A percentile compares a stretch with the other conserved stretches of the same genome.
Evolutionary conservation across 2,113 vertebrate species (phyloP).

Genomic region (Fulmarus glacialis): DNA sequence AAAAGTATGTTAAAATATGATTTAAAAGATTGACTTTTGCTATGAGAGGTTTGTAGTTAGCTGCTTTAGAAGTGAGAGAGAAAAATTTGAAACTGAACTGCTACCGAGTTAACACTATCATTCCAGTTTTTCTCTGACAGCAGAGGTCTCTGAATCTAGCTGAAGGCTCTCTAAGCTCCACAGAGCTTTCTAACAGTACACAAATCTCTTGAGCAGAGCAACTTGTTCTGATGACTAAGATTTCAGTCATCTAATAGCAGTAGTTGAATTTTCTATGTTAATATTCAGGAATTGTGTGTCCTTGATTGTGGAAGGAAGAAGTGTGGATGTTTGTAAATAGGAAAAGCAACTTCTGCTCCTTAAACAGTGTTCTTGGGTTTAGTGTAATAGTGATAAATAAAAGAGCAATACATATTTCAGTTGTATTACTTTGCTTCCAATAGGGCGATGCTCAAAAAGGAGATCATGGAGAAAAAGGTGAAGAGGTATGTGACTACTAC

Average conservation of each 20-base stretch:
- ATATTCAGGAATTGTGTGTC: neutral
- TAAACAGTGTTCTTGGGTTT: neutral
- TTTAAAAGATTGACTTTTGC: neutral
- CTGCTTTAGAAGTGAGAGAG: neutral
- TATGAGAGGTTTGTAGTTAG: neutral
- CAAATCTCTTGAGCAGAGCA: neutral
- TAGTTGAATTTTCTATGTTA: neutral
- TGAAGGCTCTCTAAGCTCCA: neutral
- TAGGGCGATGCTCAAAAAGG: constrained; percentile 84
- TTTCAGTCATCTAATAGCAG: neutral
- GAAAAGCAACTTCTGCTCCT: neutral
- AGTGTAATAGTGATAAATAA: neutral
- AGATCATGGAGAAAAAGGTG: constrained; percentile 78
- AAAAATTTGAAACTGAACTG: neutral
- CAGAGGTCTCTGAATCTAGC: neutral
- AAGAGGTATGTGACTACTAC: constrained; percentile 70
- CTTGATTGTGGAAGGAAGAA: neutral
- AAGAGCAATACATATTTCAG: neutral
- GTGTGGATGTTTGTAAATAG: neutral
- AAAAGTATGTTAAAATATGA: neutral
- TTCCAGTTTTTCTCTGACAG: neutral
- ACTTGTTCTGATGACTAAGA: neutral
- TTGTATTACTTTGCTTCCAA: constrained; percentile 39
- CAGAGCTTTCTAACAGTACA: neutral
- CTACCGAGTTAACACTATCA: neutral